Evolutionary conservation across 1,140 invertebrate genomes (phyloP), one percentile per base, ranked within the genome.

Genomic region (Piezodorus guildinii): DNA sequence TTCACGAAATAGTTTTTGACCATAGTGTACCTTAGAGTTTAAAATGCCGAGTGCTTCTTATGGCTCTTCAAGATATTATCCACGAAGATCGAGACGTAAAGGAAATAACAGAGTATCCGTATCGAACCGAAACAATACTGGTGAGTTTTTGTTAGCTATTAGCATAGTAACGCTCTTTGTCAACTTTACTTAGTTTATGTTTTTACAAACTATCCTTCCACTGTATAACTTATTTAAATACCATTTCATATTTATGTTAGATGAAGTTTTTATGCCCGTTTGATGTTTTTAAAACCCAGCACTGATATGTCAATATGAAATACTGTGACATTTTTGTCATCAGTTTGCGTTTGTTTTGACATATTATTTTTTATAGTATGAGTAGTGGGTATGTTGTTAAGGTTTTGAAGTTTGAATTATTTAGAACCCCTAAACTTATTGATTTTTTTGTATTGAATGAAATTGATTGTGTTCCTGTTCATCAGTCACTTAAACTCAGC

Each of bases 21-120:
- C 58, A 3, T 21, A 56, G 23, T 25, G 23, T 25, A 14, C 9
- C 5, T 16, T 23, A 21, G 52, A 30, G 16, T 49, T 34, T 16
- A 89, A 84, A 80, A 91, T 91, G 88, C 88, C 88, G 80, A 90
- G 88, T 81, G 88, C 88, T 76, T 90, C 87, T 73, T 90, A 90
- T 79, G 88, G 86, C 72, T 87, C 87, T 75, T 87, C 87, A 74
- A 83, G 87, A 79, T 88, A 86, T 77, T 90, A 89, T 80, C 84
- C 88, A 71, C 82, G 88, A 73, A 81, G 87, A 77, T 90, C 88
- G 71, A 80, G 87, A 73, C 84, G 88, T 79, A 90, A 90, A 86
- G 86, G 85, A 74, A 85, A 83, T 73, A 86, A 86, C 78, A 82
- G 87, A 72, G 87, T 89, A 75, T 86, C 86, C 66, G 79, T 87